phyloP scores from a whole-genome alignment of 1,140 invertebrate species.

The Pararge aegeria region DNA sequence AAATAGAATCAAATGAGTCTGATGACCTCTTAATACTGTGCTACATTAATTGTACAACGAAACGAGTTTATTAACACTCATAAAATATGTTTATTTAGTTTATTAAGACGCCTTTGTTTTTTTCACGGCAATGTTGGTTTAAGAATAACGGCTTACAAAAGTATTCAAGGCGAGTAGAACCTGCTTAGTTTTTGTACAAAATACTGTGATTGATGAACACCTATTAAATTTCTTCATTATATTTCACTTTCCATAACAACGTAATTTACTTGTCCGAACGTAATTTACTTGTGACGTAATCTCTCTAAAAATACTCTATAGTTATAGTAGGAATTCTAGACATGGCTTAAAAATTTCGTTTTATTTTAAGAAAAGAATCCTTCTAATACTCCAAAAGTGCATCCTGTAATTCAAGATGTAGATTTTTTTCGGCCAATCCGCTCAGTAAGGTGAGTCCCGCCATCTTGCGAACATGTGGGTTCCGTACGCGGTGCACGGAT shows the following conservation, averaged over 20 bases:
- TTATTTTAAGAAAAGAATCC: conserved; percentile 21
- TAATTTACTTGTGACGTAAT: too few species aligned
- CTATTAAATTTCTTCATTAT: too few species aligned
- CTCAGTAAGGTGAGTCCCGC: conserved; percentile 59
- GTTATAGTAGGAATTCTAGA: too few species aligned
- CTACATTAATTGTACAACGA: too few species aligned
- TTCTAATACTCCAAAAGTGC: conserved; percentile 52
- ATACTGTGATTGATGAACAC: neutral
- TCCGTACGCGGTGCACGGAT: conserved; percentile 43
- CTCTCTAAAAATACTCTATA: too few species aligned
- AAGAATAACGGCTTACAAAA: neutral
- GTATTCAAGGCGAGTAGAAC: neutral
- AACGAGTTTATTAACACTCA: too few species aligned
- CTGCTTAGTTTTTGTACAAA: neutral
- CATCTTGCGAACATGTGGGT: conserved; percentile 74
- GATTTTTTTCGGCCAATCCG: conserved; percentile 63
- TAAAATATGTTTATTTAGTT: neutral
- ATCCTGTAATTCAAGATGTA: conserved; percentile 72
- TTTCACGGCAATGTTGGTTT: neutral
- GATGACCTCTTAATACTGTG: too few species aligned
- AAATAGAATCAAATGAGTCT: too few species aligned
- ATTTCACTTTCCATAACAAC: too few species aligned
- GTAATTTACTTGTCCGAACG: too few species aligned
- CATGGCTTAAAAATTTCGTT: too few species aligned
- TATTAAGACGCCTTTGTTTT: neutral